Base-by-base conservation (phyloP, 1,140 invertebrate species). In the Centruroides vittatus region DNA sequence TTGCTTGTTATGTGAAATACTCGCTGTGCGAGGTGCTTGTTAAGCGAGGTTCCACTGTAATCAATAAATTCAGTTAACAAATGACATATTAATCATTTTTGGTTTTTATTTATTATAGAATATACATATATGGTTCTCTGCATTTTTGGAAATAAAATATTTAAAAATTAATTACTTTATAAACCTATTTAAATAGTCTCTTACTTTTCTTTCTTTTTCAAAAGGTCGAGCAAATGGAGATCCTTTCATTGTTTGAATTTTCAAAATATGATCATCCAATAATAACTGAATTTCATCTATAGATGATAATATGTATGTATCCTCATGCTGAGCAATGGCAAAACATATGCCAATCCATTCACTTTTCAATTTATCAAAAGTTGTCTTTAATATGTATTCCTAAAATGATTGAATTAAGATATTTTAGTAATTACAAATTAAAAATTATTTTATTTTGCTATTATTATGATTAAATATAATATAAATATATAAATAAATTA, bases 201-300 rank as follows among this genome's bases (percentile, higher is more conserved):
- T 83, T 84, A 7, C 85, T 86, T 68, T 93, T 86, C 72, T 90
- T 68, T 81, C 78, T 47, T 70, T 70, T 64, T 81, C 89, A 73
- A 98, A 96, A 1, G 93, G 93, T 71, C 94, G 95, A 61, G 97
- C 95, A 70, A 93, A 97, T 1, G 93, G 88, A 10, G 93, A 97
- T 69, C 92, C 93, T 73, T 93, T 88, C 91, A 98, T 97, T 2
- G 93, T 96, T 74, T 96, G 92, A 12, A 92, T 92, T 75, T 97
- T 97, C 7, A 96, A 88, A 64, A 97, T 87, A 73, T 98, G 93
- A 75, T 98, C 93, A 74, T 98, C 94, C 23, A 98, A 73, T 47
- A 94, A 73, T n/a, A 93, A 74, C 77, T 98, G 93, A 70, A 98
- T 95, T 67, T 96, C 92, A 75, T 98, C 93, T 3, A 96, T 82